Evolutionary conservation across 1,140 invertebrate genomes (phyloP), one percentile per base, ranked within the genome.

Genomic region (Neomicropteryx cornuta): DNA sequence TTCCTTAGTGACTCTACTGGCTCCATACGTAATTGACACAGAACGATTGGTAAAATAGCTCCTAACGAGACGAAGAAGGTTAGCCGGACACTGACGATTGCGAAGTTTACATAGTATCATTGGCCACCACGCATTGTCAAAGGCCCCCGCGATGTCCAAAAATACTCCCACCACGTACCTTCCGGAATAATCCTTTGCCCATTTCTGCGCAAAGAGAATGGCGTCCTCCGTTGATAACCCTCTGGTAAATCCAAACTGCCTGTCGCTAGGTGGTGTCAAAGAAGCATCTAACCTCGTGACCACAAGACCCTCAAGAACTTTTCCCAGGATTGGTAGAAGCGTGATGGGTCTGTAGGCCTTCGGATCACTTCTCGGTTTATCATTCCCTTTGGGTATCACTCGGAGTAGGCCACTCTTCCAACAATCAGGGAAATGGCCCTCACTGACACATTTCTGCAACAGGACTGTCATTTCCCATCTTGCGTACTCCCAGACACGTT

Each of bases 101-200:
- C 39, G 44, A 1, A 57, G 32, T 22, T 51, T 52, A 0, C 43
- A 1, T 0, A 66, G 21, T 0, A 63, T 45, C 34, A 44, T 47
- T 0, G 57, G 53, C 61, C 60, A 68, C 53, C 57, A 57, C 0
- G 52, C 48, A 11, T 53, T 54, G 33, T 65, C 55, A 33, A 68
- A 70, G 0, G 66, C 65, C 0, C 64, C 65, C 4, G 52, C 51
- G 6, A 70, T 67, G 34, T 70, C 68, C 4, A 70, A 28, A 5
- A 59, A 43, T 0, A 62, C 43, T 0, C 39, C 47, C n/a, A 58
- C 33, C 0, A 48, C 48, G 28, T 63, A 57, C 16, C 50, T 55
- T 4, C 33, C 4, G 28, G 18, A 11, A 17, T 31, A 30, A 3
- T 38, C 20, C 0, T 18, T 24, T 0, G 37, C 19, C 13, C 30